These are phyloP conservation scores for Oscheius onirici DNA, from an alignment of 2,888 invertebrate genomes.

Conservation along the genomic window DNA sequence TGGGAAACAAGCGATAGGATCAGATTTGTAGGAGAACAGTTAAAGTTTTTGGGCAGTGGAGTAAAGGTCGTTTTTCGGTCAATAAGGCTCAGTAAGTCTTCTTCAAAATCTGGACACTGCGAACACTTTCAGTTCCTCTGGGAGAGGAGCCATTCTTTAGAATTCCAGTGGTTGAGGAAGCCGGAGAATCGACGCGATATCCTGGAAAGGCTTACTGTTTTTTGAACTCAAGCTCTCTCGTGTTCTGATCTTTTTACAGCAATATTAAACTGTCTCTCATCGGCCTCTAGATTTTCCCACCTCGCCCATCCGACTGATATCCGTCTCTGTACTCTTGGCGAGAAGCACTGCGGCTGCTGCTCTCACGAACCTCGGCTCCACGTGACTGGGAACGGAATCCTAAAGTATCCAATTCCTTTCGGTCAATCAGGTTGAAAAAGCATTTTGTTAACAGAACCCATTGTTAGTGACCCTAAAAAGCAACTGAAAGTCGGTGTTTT, in stretches of 20 bases:
- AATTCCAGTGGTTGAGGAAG: constrained; percentile 53
- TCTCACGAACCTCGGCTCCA: constrained; percentile 31
- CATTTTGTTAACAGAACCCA: background rate
- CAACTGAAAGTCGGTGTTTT: constrained; percentile 3
- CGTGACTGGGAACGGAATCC: constrained; percentile 37
- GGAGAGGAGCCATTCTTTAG: constrained; percentile 47
- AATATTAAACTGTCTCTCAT: too few relatives aligned
- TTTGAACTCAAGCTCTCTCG: too few relatives aligned
- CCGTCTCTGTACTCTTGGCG: constrained; percentile 40
- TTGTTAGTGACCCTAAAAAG: background rate
- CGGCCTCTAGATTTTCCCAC: constrained; percentile 30
- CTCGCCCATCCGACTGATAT: constrained; percentile 46
- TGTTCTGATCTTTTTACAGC: too few relatives aligned
- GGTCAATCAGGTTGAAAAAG: background rate
- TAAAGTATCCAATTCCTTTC: background rate
- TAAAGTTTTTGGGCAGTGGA: too few relatives aligned
- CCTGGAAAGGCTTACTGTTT: constrained; percentile 39
- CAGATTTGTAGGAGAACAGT: too few relatives aligned
- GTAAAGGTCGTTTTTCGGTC: too few relatives aligned
- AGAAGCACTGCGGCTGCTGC: constrained; percentile 24
- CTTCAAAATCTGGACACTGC: constrained; percentile 58
- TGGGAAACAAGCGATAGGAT: too few relatives aligned
- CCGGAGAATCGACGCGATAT: constrained; percentile 61
- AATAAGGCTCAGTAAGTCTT: constrained; percentile 43
- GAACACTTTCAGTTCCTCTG: constrained; percentile 50